Base-by-base conservation (phyloP, 2,888 invertebrate genomes). In the Creontiades dilutus region DNA sequence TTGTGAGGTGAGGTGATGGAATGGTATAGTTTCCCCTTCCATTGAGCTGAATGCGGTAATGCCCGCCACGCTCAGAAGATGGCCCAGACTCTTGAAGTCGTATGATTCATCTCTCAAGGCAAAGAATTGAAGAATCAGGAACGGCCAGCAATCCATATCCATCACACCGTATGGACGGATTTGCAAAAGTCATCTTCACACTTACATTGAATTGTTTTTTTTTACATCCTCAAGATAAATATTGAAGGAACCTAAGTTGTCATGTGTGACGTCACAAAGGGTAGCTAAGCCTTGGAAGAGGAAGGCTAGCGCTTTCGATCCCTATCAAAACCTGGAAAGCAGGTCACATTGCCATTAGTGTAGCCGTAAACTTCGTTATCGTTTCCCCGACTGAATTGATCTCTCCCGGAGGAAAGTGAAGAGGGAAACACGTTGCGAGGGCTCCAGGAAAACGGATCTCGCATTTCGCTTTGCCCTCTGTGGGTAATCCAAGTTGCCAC, bases 301-400 rank as follows among this genome's bases (percentile, higher is more conserved):
- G 57, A n/a, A n/a, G n/a, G 57, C 57, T n/a, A 57, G 57, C 19
- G n/a, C 57, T 57, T 57, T n/a, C 57, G 57, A 57, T 57, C 57
- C 57, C 57, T 57, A 57, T 57, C 57, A 57, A 57, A 57, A 57
- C 57, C 57, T 57, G 57, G 57, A n/a, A 16, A 16, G 57, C 57
- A 57, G 57, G 57, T 57, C 57, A 57, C 57, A 57, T 57, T 57
- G 57, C 57, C 57, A 57, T 57, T 57, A 57, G 57, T 57, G 57
- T 14, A 57, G 57, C n/a, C 57, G 57, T 57, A 57, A 57, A 57
- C 57, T 57, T 57, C n/a, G 57, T 57, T 57, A 57, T 57, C 57
- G 57, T 57, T 57, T 57, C 57, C 57, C 57, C 57, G 57, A n/a
- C 57, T 57, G 57, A 14, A 57, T 57, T 57, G 57, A 57, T 57